These are phyloP conservation scores for Thomomys bottae DNA, from an alignment of 2,113 vertebrate genomes.

Conservation along the genomic window DNA sequence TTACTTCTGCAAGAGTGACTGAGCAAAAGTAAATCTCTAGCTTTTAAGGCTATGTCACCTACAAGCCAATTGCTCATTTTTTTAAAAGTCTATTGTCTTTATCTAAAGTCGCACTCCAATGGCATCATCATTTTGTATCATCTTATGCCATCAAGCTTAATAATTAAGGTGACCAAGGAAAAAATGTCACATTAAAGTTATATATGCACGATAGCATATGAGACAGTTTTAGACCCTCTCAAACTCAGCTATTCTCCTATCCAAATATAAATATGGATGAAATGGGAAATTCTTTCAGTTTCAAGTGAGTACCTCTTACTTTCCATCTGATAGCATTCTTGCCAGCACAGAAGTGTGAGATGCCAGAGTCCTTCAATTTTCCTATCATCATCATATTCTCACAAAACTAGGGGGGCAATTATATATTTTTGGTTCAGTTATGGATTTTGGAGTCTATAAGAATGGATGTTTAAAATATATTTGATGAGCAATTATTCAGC, in stretches of 20 bases:
- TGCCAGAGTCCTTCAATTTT: too few relatives aligned
- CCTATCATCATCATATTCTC: not conserved
- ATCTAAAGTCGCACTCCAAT: not conserved
- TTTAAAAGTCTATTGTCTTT: not conserved
- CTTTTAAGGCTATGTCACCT: not conserved
- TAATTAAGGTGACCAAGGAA: not conserved
- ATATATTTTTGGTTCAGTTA: not conserved
- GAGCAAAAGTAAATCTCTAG: not conserved
- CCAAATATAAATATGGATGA: not conserved
- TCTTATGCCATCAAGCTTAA: not conserved
- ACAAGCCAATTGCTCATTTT: not conserved
- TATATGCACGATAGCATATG: not conserved
- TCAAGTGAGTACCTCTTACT: not conserved
- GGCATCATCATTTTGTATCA: not conserved
- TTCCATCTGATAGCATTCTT: not conserved
- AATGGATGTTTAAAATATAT: not conserved
- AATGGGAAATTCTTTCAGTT: not conserved
- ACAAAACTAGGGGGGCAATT: not conserved
- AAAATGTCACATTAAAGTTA: not conserved
- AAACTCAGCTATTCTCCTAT: not conserved
- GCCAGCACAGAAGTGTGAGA: not conserved
- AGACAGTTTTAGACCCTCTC: not conserved
- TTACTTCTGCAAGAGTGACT: not conserved
- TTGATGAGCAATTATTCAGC: not conserved
- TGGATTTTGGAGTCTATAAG: not conserved